These are phyloP conservation scores for Loris lydekkerianus DNA, from an alignment of 2,797 vertebrate species.

Conservation along the genomic window DNA sequence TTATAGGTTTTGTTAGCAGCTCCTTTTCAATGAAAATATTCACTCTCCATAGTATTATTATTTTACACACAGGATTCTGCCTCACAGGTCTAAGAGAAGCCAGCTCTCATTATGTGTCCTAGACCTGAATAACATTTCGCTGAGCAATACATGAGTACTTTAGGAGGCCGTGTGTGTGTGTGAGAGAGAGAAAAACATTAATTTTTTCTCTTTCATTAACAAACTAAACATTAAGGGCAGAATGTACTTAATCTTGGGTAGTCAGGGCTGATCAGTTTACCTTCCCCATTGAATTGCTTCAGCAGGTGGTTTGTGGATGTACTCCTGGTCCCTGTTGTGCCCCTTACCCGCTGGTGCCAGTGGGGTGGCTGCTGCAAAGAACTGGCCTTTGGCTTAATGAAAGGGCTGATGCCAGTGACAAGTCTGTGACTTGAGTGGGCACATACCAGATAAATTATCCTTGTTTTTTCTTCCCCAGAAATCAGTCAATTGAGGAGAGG, in stretches of 20 bases:
- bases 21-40: not conserved
- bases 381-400: not conserved
- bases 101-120: not conserved
- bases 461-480: constrained; percentile 3
- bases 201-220: constrained; percentile 24
- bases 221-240: not conserved
- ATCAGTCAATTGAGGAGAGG: not conserved
- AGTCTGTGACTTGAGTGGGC: not conserved
- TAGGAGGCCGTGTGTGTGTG: not conserved
- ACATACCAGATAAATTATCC: not conserved
- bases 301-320: not conserved
- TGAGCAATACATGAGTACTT: not conserved
- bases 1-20: not conserved
- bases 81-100: not conserved
- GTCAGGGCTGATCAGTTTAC: not conserved
- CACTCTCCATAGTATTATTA: not conserved
- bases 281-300: not conserved
- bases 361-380: not conserved
- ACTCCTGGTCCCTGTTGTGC: not conserved
- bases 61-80: not conserved
- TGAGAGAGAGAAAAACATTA: not conserved
- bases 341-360: not conserved
- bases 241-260: not conserved
- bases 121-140: constrained; percentile 28
- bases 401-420: not conserved